phyloP scores from a whole-genome alignment of 1,140 invertebrate species.

The Cherax quadricarinatus region DNA sequence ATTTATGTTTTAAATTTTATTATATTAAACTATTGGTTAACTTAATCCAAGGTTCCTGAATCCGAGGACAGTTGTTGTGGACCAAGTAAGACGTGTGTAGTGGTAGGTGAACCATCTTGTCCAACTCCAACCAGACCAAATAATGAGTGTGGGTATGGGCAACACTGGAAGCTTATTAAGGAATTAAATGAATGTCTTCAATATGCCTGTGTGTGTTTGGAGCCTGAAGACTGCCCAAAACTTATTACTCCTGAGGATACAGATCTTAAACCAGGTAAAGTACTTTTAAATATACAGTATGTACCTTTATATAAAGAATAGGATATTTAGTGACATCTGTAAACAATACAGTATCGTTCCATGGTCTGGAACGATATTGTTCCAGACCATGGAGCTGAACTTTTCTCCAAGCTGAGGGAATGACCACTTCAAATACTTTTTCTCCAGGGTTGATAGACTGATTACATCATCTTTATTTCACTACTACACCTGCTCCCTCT shows the following conservation, averaged over 20 bases:
- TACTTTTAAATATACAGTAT: background rate
- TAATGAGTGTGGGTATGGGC: slow-evolving; percentile 82
- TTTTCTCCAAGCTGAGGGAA: too few relatives aligned
- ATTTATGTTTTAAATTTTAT: background rate
- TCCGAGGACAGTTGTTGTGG: slow-evolving; percentile 82
- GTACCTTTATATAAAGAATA: too few relatives aligned
- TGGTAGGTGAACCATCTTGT: slow-evolving; percentile 79
- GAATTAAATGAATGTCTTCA: slow-evolving; percentile 66
- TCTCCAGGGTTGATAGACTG: too few relatives aligned
- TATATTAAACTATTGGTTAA: background rate
- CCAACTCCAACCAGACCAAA: slow-evolving; percentile 80
- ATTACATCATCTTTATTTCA: too few relatives aligned
- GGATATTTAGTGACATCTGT: background rate
- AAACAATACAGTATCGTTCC: too few relatives aligned
- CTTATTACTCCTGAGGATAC: slow-evolving; percentile 74
- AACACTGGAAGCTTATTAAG: slow-evolving; percentile 82
- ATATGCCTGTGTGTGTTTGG: slow-evolving; percentile 79
- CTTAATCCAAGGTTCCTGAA: slow-evolving; percentile 74
- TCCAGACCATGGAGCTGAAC: too few relatives aligned
- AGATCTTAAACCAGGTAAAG: slow-evolving; percentile 63
- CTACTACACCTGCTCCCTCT: too few relatives aligned
- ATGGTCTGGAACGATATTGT: too few relatives aligned
- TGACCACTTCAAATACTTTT: too few relatives aligned
- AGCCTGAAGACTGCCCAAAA: slow-evolving; percentile 81
- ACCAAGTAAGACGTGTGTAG: slow-evolving; percentile 76